A percentile compares a stretch with the other conserved stretches of the same genome.
Evolutionary conservation across 2,888 invertebrate genomes (phyloP).

Genomic region (Drosophila multiciliata): DNA sequence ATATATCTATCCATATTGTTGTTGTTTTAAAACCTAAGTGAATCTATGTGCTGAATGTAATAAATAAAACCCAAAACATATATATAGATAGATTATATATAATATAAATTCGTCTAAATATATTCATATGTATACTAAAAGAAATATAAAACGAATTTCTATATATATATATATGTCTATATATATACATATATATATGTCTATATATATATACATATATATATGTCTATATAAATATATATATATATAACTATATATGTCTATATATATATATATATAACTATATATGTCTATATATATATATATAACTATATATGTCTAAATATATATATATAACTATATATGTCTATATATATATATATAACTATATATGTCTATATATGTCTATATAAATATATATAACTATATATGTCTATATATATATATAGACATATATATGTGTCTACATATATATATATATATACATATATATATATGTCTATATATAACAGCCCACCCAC

Average conservation of each 20-base stretch:
- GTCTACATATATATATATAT: background rate
- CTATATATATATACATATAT: background rate
- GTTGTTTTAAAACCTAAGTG: conserved; percentile 33
- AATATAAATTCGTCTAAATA: conserved; percentile 6
- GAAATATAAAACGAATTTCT: conserved; percentile 3
- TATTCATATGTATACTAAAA: background rate
- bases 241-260: no score
- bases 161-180: conserved; percentile 4
- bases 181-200: background rate
- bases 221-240: background rate
- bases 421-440: background rate
- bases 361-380: no score
- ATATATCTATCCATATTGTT: conserved; percentile 11
- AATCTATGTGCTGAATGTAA: conserved; percentile 51
- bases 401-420: no score
- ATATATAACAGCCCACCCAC: background rate
- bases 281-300: background rate
- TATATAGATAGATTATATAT: conserved; percentile 15
- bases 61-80: conserved; percentile 22
- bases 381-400: background rate
- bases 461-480: no score
- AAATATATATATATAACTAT: no score
- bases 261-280: background rate
- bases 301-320: background rate
- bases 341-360: no score